Conservation (phyloP, 2,888 invertebrate species). For the Caenorhabditis zanzibari region DNA sequence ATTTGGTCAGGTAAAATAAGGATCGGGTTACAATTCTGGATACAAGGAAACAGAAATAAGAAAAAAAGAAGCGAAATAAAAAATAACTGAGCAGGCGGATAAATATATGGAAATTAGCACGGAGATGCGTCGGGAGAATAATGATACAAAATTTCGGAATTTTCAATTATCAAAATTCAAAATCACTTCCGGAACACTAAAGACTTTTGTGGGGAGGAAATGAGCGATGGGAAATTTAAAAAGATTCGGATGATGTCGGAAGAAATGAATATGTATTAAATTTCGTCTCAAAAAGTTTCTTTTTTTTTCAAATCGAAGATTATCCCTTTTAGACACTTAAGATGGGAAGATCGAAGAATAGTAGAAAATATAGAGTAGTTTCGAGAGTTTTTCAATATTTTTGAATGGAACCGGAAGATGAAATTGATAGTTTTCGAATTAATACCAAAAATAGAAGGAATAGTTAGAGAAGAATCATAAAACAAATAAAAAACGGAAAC, state of each 20-base stretch:
- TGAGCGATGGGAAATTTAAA: not conserved
- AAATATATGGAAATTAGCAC: constrained; percentile 19
- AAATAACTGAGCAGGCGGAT: constrained; percentile 4
- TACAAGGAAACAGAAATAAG: not conserved
- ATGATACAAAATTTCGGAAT: not conserved
- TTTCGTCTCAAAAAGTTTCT: constrained; percentile 47
- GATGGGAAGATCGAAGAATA: constrained; percentile 47
- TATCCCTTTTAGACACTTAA: constrained; percentile 46
- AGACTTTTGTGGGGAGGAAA: constrained; percentile 10
- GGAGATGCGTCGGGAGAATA: not conserved
- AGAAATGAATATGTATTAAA: constrained; percentile 56
- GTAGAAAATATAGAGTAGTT: constrained; percentile 3
- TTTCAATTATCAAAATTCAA: not conserved
- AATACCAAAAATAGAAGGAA: not conserved
- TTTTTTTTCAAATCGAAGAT: constrained; percentile 32
- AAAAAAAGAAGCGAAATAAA: constrained; percentile 7
- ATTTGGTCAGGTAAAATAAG: constrained; percentile 1
- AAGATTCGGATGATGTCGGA: constrained; percentile 4
- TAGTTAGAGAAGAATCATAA: constrained; percentile 2
- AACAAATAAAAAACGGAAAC: constrained; percentile 26
- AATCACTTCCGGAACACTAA: not conserved
- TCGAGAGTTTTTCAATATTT: not conserved
- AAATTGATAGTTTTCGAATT: constrained; percentile 4
- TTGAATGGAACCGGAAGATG: not conserved
- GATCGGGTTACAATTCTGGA: constrained; percentile 1